Evolutionary conservation across 2,797 vertebrate species (phyloP).

Genomic region (Numenius phaeopus): DNA sequence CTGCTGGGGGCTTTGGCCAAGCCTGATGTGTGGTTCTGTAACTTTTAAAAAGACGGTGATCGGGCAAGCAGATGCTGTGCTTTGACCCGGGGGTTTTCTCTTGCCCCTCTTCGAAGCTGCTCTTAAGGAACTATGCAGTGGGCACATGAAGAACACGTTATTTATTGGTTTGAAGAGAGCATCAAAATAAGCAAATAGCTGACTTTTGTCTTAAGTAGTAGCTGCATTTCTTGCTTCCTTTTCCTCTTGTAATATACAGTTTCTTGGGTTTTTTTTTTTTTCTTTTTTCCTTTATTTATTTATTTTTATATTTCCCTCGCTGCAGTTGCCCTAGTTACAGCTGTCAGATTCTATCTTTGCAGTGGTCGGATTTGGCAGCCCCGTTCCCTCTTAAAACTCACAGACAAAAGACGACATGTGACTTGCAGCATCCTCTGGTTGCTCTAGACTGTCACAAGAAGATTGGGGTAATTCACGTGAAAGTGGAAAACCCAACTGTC

Average conservation of each 20-base stretch:
- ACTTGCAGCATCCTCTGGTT: slow-evolving; percentile 44
- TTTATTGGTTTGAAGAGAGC: not conserved
- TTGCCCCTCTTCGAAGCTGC: not conserved
- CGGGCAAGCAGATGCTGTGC: not conserved
- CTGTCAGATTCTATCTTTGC: slow-evolving; percentile 55
- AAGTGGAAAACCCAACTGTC: not conserved
- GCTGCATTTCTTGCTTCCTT: not conserved
- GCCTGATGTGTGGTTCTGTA: not conserved
- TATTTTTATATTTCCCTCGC: not conserved
- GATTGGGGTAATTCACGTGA: not conserved
- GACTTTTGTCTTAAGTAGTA: not conserved
- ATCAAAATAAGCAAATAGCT: not conserved
- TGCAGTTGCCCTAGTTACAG: slow-evolving; percentile 66
- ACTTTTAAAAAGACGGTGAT: not conserved
- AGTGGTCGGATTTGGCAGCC: slow-evolving; percentile 56
- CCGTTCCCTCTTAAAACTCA: slow-evolving; percentile 14
- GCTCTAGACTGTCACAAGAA: slow-evolving; percentile 18
- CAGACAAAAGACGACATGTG: not conserved
- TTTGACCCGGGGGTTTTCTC: not conserved
- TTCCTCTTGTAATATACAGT: not conserved
- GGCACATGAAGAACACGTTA: not conserved
- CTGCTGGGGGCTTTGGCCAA: not conserved
- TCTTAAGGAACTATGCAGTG: not conserved
- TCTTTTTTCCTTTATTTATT: not conserved
- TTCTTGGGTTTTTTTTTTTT: not conserved